A percentile compares a stretch with the other conserved stretches of the same genome.
Conservation (phyloP, 2,888 invertebrate genomes). For the Crossocerus cetratus region DNA sequence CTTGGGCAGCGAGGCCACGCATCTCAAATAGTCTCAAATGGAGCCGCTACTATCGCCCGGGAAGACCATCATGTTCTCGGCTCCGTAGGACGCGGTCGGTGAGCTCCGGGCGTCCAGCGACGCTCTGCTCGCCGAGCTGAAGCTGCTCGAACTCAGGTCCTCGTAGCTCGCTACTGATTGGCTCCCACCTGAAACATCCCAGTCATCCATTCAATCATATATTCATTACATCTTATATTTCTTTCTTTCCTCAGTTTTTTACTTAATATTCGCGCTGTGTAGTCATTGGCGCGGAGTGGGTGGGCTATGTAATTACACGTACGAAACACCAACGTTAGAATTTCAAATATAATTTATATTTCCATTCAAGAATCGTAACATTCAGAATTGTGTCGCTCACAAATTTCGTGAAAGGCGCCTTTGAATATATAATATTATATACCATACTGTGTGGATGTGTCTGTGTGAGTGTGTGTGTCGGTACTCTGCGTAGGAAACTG, state of each 20-base stretch:
- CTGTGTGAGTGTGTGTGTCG: not conserved
- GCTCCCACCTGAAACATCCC: conserved; percentile 78
- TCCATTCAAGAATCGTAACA: conserved; percentile 1
- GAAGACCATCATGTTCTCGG: conserved; percentile 87
- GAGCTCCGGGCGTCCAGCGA: conserved; percentile 85
- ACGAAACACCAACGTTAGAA: conserved; percentile 1
- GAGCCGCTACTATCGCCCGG: conserved; percentile 87
- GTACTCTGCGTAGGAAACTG: conserved; percentile 1
- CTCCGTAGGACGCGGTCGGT: conserved; percentile 86
- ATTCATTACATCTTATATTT: too few species aligned
- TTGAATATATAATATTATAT: not conserved
- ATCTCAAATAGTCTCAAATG: conserved; percentile 77
- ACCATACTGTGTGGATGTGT: not conserved
- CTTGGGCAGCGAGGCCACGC: conserved; percentile 66
- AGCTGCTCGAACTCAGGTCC: conserved; percentile 90
- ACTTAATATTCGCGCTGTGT: too few species aligned
- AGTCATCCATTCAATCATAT: too few species aligned
- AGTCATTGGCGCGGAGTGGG: too few species aligned
- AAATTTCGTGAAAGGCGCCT: not conserved
- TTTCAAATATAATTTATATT: conserved; percentile 5
- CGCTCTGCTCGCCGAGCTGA: conserved; percentile 89
- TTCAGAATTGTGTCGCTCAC: not conserved
- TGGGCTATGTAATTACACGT: conserved; percentile 10
- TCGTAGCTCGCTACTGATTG: conserved; percentile 82
- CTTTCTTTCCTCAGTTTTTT: too few species aligned